Evolutionary conservation across 2,113 vertebrate genomes (phyloP), one percentile per base, ranked within the genome.

Genomic region (Centrocercus urophasianus): DNA sequence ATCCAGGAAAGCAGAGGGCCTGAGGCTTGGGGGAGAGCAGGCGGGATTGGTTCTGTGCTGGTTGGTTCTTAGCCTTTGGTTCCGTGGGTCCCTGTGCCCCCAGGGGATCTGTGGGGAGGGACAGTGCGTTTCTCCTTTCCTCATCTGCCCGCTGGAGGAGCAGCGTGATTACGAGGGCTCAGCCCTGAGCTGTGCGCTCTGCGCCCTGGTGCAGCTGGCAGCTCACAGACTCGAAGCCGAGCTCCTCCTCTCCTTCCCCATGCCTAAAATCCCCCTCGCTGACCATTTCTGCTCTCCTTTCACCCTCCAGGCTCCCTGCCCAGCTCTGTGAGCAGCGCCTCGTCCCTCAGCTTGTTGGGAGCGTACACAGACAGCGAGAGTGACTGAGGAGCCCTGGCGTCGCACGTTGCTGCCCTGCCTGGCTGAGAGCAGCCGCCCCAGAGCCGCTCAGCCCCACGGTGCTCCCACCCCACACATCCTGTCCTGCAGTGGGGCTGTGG

Each of bases 301-400:
- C 6, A 2, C 4, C 18, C 77, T 47, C 47, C 80, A 97, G 96
- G 86, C 75, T 83, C 34, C 0, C 16, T 30, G 5, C 76, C 25
- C 6, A 13, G 65, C 11, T 11, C 75, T 8, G 56, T 34, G 4
- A 25, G 67, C 73, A 54, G 48, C 85, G 18, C 67, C 0, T 97
- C 97, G 52, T 98, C 98, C 13, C 96, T 98, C 24, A 83, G 97
- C 73, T 95, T 98, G 84, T 36, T 98, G 94, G 98, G 97, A 16
- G 83, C 96, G 0, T 98, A 98, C n/a, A 74, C 80, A 0, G 98
- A 98, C 96, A 98, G 98, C 1, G 98, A 98, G 32, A 52, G 50
- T 5, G 50, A 52, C 50, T 52, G 50, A 50, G 14, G 14, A 1
- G 50, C 14, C 34, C 17, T 2, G 70, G 63, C 72, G 14, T 0